phyloP scores from a whole-genome alignment of 2,797 vertebrate species.

The Sternarchorhynchus goeldii region DNA sequence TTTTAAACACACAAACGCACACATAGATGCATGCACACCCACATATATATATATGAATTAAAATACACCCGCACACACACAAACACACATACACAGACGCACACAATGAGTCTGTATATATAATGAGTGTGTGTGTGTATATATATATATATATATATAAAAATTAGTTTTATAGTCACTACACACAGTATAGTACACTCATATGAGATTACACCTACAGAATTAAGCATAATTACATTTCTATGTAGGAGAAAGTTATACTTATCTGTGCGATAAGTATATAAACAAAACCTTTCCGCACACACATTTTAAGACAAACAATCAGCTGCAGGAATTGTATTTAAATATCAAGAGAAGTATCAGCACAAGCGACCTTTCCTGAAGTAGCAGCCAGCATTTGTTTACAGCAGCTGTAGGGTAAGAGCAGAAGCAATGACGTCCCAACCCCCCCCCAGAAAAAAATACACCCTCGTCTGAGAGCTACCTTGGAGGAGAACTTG shows the following conservation, averaged over 20 bases:
- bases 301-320: neutral
- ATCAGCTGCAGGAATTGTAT: neutral
- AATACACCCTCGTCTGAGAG: no score
- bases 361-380: neutral
- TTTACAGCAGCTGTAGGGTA: neutral
- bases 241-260: neutral
- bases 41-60: no score
- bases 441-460: no score
- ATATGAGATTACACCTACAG: no score
- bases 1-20: neutral
- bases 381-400: neutral
- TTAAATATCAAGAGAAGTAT: neutral
- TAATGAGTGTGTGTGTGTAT: no score
- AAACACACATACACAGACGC: neutral
- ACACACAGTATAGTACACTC: neutral
- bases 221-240: neutral
- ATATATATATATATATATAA: no score
- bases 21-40: neutral
- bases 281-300: neutral
- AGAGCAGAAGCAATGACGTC: neutral
- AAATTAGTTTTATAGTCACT: neutral
- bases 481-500: conserved; percentile 98
- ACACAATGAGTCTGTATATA: no score
- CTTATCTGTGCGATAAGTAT: no score
- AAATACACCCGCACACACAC: no score